phyloP scores from a whole-genome alignment of 1,140 invertebrate genomes.

The Helicoverpa zea region DNA sequence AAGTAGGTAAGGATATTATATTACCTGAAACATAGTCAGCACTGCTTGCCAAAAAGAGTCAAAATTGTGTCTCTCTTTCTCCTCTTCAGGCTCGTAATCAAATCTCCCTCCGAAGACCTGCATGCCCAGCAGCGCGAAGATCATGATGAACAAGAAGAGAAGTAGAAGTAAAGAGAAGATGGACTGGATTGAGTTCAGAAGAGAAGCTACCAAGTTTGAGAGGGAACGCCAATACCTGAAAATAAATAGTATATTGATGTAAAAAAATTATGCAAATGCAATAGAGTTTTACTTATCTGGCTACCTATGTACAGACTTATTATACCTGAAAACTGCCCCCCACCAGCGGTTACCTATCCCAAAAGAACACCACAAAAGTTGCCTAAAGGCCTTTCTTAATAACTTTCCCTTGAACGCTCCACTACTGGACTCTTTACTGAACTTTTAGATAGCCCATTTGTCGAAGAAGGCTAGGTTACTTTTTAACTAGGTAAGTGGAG shows the following conservation, averaged over 20 bases:
- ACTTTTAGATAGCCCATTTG: too few relatives aligned
- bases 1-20: too few relatives aligned
- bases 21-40: slow-evolving; percentile 99
- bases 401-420: too few relatives aligned
- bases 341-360: too few relatives aligned
- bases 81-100: slow-evolving; percentile 94
- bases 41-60: slow-evolving; percentile 99
- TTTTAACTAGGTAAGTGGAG: too few relatives aligned
- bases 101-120: slow-evolving; percentile 98
- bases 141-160: slow-evolving; percentile 99
- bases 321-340: too few relatives aligned
- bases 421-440: too few relatives aligned
- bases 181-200: slow-evolving; percentile 99
- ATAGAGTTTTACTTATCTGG: neutral
- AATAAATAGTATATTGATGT: slow-evolving; percentile 48
- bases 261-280: neutral
- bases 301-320: too few relatives aligned
- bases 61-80: slow-evolving; percentile 97
- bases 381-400: too few relatives aligned
- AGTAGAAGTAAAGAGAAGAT: slow-evolving; percentile 98
- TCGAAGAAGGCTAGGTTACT: too few relatives aligned
- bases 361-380: too few relatives aligned
- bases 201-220: slow-evolving; percentile 98
- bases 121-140: slow-evolving; percentile 99
- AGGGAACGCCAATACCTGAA: slow-evolving; percentile 98